These are phyloP conservation scores for Argyrosomus regius DNA, from an alignment of 2,797 vertebrate species.

Conservation along the genomic window DNA sequence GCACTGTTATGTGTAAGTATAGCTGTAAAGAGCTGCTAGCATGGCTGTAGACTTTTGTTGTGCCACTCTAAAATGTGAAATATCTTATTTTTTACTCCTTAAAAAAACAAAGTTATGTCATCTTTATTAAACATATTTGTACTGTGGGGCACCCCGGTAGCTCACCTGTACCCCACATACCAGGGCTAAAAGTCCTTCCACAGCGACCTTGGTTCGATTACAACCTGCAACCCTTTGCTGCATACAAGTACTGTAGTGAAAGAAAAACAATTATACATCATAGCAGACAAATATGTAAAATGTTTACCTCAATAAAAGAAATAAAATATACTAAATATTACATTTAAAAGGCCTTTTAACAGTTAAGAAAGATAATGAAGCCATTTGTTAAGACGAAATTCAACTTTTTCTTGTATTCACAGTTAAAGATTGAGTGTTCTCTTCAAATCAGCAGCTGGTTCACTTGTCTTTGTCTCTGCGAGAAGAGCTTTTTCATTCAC, in stretches of 20 bases:
- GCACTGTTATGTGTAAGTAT: too few species aligned
- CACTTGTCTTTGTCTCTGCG: slow-evolving; percentile 17
- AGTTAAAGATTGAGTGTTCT: neutral
- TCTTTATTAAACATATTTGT: neutral
- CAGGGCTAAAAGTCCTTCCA: too few species aligned
- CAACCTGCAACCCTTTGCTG: too few species aligned
- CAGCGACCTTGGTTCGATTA: too few species aligned
- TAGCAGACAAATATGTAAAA: neutral
- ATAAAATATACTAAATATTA: neutral
- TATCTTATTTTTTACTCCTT: neutral
- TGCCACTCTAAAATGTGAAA: neutral
- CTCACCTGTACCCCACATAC: too few species aligned
- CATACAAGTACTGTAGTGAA: neutral
- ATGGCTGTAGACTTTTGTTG: neutral
- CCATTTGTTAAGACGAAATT: neutral
- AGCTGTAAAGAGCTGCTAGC: neutral
- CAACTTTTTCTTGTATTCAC: neutral
- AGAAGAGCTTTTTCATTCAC: slow-evolving; percentile 47
- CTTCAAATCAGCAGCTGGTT: slow-evolving; percentile 19
- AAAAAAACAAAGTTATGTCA: neutral
- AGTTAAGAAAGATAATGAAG: neutral
- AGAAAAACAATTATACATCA: neutral
- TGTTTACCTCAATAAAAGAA: neutral
- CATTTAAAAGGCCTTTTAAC: neutral
- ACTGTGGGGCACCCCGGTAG: too few species aligned